These are phyloP conservation scores for Ctenoplectra terminalis DNA, from an alignment of 1,140 invertebrate species.

Conservation along the genomic window DNA sequence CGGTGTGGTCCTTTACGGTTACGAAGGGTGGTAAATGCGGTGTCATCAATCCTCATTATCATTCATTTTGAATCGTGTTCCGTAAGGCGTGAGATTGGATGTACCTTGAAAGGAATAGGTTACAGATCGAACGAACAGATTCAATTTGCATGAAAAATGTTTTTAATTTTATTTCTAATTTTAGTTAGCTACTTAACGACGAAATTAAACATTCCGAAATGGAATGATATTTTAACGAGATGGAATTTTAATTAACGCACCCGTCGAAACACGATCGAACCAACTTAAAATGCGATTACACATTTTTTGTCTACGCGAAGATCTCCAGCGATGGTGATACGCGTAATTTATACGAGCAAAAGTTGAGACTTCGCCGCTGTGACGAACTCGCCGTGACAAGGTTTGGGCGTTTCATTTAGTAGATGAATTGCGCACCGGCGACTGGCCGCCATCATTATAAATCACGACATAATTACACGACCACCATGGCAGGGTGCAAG, in stretches of 20 bases:
- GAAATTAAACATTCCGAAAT: not conserved
- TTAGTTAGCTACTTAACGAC: not conserved
- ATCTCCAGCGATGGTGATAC: slow-evolving; percentile 17
- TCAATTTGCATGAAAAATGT: not conserved
- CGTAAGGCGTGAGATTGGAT: not conserved
- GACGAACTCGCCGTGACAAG: slow-evolving; percentile 69
- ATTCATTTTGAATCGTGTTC: slow-evolving; percentile 3
- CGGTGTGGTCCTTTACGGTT: slow-evolving; percentile 1
- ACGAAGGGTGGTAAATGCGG: slow-evolving; percentile 28
- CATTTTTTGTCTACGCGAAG: slow-evolving; percentile 18
- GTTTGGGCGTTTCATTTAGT: slow-evolving; percentile 72
- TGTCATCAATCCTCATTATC: slow-evolving; percentile 34
- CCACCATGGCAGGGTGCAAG: slow-evolving; percentile 65
- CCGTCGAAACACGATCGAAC: not conserved
- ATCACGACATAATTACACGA: slow-evolving; percentile 74
- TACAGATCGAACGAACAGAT: not conserved
- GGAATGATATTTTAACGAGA: not conserved
- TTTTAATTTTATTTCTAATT: too few species aligned
- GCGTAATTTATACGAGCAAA: slow-evolving; percentile 57
- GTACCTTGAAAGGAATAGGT: not conserved
- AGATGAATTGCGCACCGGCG: slow-evolving; percentile 68
- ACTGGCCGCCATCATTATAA: slow-evolving; percentile 73
- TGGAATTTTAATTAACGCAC: not conserved
- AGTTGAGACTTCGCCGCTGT: slow-evolving; percentile 52
- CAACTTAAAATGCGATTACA: slow-evolving; percentile 6